These are phyloP conservation scores for Galemys pyrenaicus DNA, from an alignment of 2,113 vertebrate genomes.

Conservation along the genomic window DNA sequence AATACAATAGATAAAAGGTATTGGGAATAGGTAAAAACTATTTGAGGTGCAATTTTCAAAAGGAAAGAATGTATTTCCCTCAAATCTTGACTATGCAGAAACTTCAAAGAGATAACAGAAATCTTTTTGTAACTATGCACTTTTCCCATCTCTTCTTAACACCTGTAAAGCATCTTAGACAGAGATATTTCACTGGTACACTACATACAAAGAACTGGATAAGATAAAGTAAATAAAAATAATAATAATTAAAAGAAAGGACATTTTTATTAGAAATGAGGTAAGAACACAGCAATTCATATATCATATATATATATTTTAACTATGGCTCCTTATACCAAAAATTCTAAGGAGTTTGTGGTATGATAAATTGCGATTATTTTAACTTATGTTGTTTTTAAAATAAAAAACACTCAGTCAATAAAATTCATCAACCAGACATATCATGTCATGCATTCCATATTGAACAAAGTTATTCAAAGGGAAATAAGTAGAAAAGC, in stretches of 20 bases:
- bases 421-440: neutral
- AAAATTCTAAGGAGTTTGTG: neutral
- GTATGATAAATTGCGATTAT: neutral
- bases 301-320: neutral
- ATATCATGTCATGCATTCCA: neutral
- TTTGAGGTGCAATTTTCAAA: neutral
- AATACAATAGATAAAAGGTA: neutral
- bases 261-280: neutral
- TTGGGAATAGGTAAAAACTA: neutral
- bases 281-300: fast-evolving
- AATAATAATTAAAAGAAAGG: neutral
- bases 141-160: neutral
- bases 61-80: neutral
- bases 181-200: neutral
- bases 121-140: neutral
- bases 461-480: neutral
- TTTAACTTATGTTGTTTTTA: neutral
- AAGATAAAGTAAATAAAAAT: neutral
- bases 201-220: neutral
- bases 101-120: neutral
- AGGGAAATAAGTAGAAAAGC: neutral
- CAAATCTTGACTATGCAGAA: neutral
- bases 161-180: neutral
- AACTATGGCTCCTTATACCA: neutral
- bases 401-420: neutral